Evolutionary conservation across 1,140 invertebrate genomes (phyloP), one percentile per base, ranked within the genome.

Genomic region (Neelides sp.): DNA sequence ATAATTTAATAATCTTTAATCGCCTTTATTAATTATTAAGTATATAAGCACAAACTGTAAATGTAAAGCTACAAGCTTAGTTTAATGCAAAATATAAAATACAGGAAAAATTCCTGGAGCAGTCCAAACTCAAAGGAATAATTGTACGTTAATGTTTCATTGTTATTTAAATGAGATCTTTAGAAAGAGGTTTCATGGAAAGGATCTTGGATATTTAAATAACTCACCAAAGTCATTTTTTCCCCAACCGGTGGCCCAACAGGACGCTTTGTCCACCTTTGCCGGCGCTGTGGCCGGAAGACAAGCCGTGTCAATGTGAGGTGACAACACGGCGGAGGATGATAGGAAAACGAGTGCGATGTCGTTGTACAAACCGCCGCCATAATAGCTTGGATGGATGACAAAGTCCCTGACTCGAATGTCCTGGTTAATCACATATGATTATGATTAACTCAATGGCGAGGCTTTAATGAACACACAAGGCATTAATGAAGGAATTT

Each of bases 231-330:
- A 69, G 1, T 62, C 51, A 50, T 69, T 62, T 49, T 70, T 71
- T 10, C 69, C 69, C 69, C 69, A 70, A n/a, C 69, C 69, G 13
- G 66, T 67, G 3, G 68, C 65, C 52, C 61, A 64, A 52, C 69
- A 70, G 2, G 61, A 48, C 0, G 51, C 36, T 27, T 65, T 63
- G 20, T 64, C 61, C 50, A 66, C 68, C 4, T 42, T 44, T 13
- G 65, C 63, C 20, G 46, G 27, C 5, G 44, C 42, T 5, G 58
- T 49, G 5, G 27, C n/a, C 3, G 69, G 68, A 1, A 71, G 47
- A 52, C 69, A 71, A 39, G 69, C 61, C 7, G 69, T 66, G 17
- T 65, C 63, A 27, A 71, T 62, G 35, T 70, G 67, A 0, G 66
- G 64, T 8, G 62, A 59, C 3, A 69, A 54, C 35, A 64, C 50